Percentiles rank a stretch among this genome's conserved stretches.
Evolutionary conservation across 2,888 invertebrate species (phyloP).

Genomic region (Osmoderma eremita): DNA sequence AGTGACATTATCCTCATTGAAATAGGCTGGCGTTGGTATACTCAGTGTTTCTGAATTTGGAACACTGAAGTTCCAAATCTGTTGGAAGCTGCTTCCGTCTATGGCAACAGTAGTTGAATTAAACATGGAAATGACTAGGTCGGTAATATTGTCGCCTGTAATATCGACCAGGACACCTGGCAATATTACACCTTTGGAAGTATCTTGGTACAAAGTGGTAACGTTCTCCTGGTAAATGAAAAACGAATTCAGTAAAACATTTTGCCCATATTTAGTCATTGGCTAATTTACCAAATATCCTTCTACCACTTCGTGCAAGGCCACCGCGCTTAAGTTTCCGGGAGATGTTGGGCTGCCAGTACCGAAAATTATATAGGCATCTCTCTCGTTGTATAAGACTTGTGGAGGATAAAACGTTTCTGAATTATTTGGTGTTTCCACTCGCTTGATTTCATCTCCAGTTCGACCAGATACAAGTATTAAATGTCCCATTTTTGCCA

Average conservation of each 20-base stretch:
- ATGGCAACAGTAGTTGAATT: conserved; percentile 78
- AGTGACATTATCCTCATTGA: conserved; percentile 78
- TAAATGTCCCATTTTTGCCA: conserved; percentile 70
- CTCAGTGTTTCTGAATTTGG: conserved; percentile 77
- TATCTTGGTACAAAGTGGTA: conserved; percentile 67
- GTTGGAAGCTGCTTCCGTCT: conserved; percentile 73
- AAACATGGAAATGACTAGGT: conserved; percentile 78
- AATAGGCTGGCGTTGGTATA: conserved; percentile 81
- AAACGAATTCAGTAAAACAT: neutral
- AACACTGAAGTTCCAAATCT: conserved; percentile 79
- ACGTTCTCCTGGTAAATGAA: conserved; percentile 26
- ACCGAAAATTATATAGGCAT: conserved; percentile 73
- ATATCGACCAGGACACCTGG: conserved; percentile 76
- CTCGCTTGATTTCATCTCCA: conserved; percentile 71
- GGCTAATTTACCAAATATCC: conserved; percentile 63
- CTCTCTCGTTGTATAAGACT: conserved; percentile 70
- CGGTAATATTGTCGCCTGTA: conserved; percentile 75
- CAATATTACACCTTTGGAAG: conserved; percentile 73
- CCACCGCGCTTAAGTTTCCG: conserved; percentile 75
- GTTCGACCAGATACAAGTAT: conserved; percentile 76
- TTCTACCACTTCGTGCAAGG: conserved; percentile 67
- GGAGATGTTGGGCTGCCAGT: conserved; percentile 79
- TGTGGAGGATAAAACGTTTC: conserved; percentile 81
- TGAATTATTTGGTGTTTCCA: conserved; percentile 72
- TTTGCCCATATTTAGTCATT: neutral